A percentile compares a stretch with the other conserved stretches of the same genome.
These are phyloP conservation scores for Diorhabda elongata DNA, from an alignment of 1,140 invertebrate species.

Conservation along the genomic window DNA sequence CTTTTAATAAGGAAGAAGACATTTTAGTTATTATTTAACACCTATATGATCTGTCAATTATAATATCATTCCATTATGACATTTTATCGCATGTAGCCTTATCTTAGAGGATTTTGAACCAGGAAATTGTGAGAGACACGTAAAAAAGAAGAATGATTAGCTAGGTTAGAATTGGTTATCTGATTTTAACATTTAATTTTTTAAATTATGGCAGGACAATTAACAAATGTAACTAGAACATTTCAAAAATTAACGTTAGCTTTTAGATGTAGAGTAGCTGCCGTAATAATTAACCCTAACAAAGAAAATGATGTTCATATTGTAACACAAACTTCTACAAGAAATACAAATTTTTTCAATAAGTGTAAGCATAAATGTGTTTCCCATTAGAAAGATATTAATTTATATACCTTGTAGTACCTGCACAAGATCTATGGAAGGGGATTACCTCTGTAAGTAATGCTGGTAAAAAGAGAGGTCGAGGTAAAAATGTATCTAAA, in stretches of 20 bases:
- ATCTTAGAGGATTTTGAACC: too few species aligned
- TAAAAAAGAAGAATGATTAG: too few species aligned
- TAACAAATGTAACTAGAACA: slow-evolving; percentile 41
- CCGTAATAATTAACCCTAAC: slow-evolving; percentile 22
- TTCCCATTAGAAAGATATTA: not conserved
- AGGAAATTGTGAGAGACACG: too few species aligned
- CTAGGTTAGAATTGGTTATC: too few species aligned
- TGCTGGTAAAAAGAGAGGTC: slow-evolving; percentile 89
- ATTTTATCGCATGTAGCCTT: too few species aligned
- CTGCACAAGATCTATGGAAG: slow-evolving; percentile 86
- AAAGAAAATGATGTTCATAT: slow-evolving; percentile 20
- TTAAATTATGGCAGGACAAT: slow-evolving; percentile 32
- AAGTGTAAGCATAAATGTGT: slow-evolving; percentile 46
- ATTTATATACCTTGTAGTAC: slow-evolving; percentile 53
- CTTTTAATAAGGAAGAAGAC: not conserved
- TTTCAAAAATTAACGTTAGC: slow-evolving; percentile 43
- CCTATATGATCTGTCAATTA: slow-evolving; percentile 4
- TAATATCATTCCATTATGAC: too few species aligned
- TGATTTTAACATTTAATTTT: too few species aligned
- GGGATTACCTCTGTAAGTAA: slow-evolving; percentile 93
- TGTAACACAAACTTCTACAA: slow-evolving; percentile 28
- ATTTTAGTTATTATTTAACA: not conserved
- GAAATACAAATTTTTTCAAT: slow-evolving; percentile 52
- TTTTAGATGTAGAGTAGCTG: slow-evolving; percentile 26
- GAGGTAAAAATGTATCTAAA: slow-evolving; percentile 75